These are phyloP conservation scores for Calliphora vomitoria DNA, from an alignment of 2,888 invertebrate species.

Conservation along the genomic window DNA sequence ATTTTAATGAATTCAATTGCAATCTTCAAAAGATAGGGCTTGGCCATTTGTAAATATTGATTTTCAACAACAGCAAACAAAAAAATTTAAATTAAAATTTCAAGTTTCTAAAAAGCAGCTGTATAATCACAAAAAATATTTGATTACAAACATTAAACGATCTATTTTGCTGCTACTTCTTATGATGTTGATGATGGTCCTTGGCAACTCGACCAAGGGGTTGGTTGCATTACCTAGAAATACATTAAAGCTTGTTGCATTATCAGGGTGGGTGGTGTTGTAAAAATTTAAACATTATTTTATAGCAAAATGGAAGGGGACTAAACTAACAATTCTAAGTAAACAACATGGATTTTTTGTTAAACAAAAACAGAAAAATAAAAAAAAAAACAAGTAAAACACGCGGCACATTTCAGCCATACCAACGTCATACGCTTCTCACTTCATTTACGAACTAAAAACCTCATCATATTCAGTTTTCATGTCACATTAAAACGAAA, in stretches of 20 bases:
- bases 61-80: constrained; percentile 24
- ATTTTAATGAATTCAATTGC: constrained; percentile 35
- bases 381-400: constrained; percentile 26
- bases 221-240: constrained; percentile 38
- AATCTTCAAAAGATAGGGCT: neutral
- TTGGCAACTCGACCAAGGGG: constrained; percentile 25
- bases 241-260: constrained; percentile 57
- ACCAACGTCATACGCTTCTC: constrained; percentile 49
- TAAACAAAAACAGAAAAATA: neutral
- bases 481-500: constrained; percentile 40
- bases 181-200: constrained; percentile 1
- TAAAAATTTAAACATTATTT: constrained; percentile 31
- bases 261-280: constrained; percentile 43
- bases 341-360: constrained; percentile 29
- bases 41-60: constrained; percentile 51
- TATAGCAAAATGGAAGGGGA: neutral
- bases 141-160: constrained; percentile 39
- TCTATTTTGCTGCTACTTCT: constrained; percentile 33
- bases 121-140: constrained; percentile 46
- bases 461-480: constrained; percentile 34
- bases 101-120: constrained; percentile 54
- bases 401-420: constrained; percentile 46
- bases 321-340: constrained; percentile 65
- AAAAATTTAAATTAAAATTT: constrained; percentile 55
- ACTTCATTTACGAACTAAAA: constrained; percentile 63